Evolutionary conservation across 1,140 invertebrate species (phyloP).

Genomic region (Mya arenaria): DNA sequence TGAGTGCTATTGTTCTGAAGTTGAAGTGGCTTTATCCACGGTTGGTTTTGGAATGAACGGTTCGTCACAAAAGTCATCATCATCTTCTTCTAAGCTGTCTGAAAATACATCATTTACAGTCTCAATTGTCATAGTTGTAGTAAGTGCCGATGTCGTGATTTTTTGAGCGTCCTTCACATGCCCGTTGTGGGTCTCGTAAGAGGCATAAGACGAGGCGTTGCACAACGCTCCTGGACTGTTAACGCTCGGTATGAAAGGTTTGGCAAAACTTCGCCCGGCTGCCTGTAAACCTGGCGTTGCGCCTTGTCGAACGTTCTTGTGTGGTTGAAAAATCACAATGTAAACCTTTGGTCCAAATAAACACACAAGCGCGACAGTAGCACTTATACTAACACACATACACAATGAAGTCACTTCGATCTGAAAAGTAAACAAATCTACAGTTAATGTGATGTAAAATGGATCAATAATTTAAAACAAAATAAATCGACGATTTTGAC

Average conservation of each 20-base stretch:
- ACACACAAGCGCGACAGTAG: conserved; percentile 89
- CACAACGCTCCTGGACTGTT: conserved; percentile 55
- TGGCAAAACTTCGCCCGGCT: conserved; percentile 44
- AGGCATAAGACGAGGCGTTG: conserved; percentile 43
- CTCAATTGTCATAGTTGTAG: conserved; percentile 55
- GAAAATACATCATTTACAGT: conserved; percentile 64
- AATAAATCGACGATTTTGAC: too few relatives aligned
- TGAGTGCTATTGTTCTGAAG: conserved; percentile 42
- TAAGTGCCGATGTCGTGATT: conserved; percentile 46
- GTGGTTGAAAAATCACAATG: conserved; percentile 88
- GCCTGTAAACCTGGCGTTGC: conserved; percentile 60
- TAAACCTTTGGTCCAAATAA: conserved; percentile 92
- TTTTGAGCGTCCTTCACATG: conserved; percentile 16
- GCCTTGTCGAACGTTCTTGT: conserved; percentile 86
- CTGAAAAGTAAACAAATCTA: conserved; percentile 80
- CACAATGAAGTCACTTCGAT: conserved; percentile 90
- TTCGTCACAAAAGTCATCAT: conserved; percentile 53
- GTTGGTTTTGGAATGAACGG: conserved; percentile 40
- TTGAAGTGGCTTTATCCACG: conserved; percentile 56
- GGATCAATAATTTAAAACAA: too few relatives aligned
- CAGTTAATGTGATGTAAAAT: too few relatives aligned
- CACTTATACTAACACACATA: conserved; percentile 90
- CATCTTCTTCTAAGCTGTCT: conserved; percentile 66
- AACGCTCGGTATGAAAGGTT: conserved; percentile 46
- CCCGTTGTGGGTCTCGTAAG: conserved; percentile 40